phyloP scores from a whole-genome alignment of 2,888 invertebrate species.

The Leuctra nigra region DNA sequence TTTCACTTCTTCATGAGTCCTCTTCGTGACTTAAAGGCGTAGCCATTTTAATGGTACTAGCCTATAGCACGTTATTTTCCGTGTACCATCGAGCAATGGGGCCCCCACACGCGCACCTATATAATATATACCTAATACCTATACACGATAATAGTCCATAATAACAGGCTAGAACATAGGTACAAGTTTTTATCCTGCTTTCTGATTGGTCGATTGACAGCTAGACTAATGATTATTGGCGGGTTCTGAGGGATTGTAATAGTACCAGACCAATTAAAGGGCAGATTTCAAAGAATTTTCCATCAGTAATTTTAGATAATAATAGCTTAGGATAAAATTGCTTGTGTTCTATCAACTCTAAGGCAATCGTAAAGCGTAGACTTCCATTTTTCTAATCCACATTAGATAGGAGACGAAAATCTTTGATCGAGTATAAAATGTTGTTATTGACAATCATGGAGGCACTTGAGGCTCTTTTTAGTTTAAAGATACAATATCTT shows the following conservation, averaged over 20 bases:
- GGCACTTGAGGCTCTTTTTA: background rate
- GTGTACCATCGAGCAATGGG: background rate
- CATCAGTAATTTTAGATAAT: slow-evolving; percentile 14
- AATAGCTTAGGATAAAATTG: background rate
- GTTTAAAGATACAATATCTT: too few relatives aligned
- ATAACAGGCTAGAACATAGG: slow-evolving; percentile 10
- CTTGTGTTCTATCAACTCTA: background rate
- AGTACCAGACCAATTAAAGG: slow-evolving; percentile 10
- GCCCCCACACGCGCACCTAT: too few relatives aligned
- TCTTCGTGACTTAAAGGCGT: slow-evolving; percentile 8
- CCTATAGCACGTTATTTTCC: background rate
- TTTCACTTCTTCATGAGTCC: background rate
- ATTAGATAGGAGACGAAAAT: slow-evolving; percentile 9
- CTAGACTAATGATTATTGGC: slow-evolving; percentile 17
- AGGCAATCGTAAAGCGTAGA: background rate
- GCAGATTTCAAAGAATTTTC: slow-evolving; percentile 12
- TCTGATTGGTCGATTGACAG: slow-evolving; percentile 16
- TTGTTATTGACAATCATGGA: background rate
- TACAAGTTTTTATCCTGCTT: background rate
- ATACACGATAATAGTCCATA: slow-evolving; percentile 17
- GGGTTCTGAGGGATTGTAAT: slow-evolving; percentile 6
- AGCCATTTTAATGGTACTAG: slow-evolving; percentile 5
- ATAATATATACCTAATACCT: background rate
- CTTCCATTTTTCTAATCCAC: background rate
- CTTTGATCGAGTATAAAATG: slow-evolving; percentile 1